phyloP scores from a whole-genome alignment of 2,888 invertebrate species.

The Ophioninae sp. region DNA sequence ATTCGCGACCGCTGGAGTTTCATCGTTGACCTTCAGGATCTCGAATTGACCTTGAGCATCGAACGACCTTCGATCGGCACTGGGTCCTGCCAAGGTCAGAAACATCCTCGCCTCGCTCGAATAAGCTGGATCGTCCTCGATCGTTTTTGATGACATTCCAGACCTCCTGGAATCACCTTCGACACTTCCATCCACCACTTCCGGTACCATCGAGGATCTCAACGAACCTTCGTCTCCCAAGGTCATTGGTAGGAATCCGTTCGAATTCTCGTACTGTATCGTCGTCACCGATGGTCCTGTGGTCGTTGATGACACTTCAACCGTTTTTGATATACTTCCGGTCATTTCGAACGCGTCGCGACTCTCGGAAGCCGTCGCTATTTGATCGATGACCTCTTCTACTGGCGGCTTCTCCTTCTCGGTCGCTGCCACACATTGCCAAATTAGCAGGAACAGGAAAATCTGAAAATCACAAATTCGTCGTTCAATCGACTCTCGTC shows the following conservation, averaged over 20 bases:
- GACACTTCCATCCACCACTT: constrained; percentile 13
- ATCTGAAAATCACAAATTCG: constrained; percentile 70
- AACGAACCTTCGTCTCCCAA: not conserved
- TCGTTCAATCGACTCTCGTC: not conserved
- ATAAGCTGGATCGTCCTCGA: constrained; percentile 71
- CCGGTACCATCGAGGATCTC: not conserved
- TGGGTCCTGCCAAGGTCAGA: constrained; percentile 68
- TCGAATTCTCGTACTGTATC: constrained; percentile 75
- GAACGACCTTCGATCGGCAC: constrained; percentile 73
- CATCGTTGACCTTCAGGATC: constrained; percentile 76
- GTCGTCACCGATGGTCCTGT: constrained; percentile 57
- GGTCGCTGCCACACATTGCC: constrained; percentile 69
- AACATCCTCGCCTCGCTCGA: constrained; percentile 74
- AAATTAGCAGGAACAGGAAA: constrained; percentile 73
- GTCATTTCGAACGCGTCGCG: constrained; percentile 17
- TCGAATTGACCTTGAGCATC: constrained; percentile 75
- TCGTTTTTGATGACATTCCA: not conserved
- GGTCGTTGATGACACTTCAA: constrained; percentile 18
- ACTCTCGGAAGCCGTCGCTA: constrained; percentile 74
- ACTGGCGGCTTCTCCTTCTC: constrained; percentile 65
- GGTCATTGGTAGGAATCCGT: constrained; percentile 75
- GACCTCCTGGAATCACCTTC: not conserved
- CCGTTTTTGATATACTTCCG: constrained; percentile 10
- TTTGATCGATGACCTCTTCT: constrained; percentile 71
- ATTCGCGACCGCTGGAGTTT: constrained; percentile 77